These are phyloP conservation scores for rabbit (Oryctolagus cuniculus) DNA, from an alignment of 2,113 vertebrate genomes.

Conservation along the genomic window mOryCun1.1 NC_091432.1:54021001-54021500, in stretches of 20 bases:
- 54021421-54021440: neutral
- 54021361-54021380: neutral
- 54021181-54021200: neutral
- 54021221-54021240: neutral
- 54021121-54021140: neutral
- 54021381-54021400: neutral
- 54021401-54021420: neutral
- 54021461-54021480: neutral
- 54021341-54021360: too few relatives aligned
- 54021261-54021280: accelerated
- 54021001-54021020: too few relatives aligned
- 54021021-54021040: too few relatives aligned
- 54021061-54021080: too few relatives aligned
- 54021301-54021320: neutral
- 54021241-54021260: neutral
- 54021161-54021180: neutral
- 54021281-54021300: neutral
- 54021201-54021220: neutral
- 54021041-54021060: too few relatives aligned
- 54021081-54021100: too few relatives aligned
- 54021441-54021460: neutral
- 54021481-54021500: conserved; percentile 28
- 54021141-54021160: neutral
- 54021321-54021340: neutral
- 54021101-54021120: too few relatives aligned